Base-by-base conservation (phyloP, 1,140 invertebrate species). In the Pristionchus pacificus region DNA sequence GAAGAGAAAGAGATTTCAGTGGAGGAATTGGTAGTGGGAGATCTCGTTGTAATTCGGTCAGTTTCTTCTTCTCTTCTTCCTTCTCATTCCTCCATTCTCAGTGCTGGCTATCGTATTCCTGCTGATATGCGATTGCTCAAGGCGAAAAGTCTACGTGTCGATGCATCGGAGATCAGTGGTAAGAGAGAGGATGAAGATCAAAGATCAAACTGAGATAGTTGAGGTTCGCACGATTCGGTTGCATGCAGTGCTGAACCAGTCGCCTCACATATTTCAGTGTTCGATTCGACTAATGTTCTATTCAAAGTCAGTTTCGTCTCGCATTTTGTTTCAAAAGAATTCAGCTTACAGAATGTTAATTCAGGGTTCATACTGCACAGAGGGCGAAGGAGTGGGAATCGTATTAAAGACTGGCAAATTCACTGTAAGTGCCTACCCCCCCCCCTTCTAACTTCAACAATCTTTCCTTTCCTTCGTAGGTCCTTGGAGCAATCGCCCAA, bases 131-230 rank as follows among this genome's bases (percentile, higher is more conserved):
- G 80, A 33, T 75, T 82, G 59, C 70, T 82, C 2, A 78, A 79
- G 68, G 76, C 80, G 19, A 84, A 83, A n/a, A 79, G 79, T 89
- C 84, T 84, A 13, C 77, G 83, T 77, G 89, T 91, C 0, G 91
- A 92, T 78, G 90, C 90, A 81, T 90, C 90, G 1, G 91, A 90
- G 2, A 86, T 91, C 57, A 91, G 90, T 19, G 79, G 78, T 82
- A 60, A 49, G 57, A 25, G n/a, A 30, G 13, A 33, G 2, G 60
- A 28, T 27, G 1, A 27, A 30, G n/a, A 67, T 0, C 31, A 15
- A 30, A 67, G 24, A 32, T 19, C 0, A 15, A 49, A 31, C 57
- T 49, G 38, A 19, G 19, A 49, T 49, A 70, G 28, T 69, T 76
- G 0, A 13, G 90, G 90, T n/a, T 90, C 91, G 83, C 90, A 89